Evolutionary conservation across 2,888 invertebrate species (phyloP), one percentile per base, ranked within the genome.

Genomic region (Odiellus spinosus): DNA sequence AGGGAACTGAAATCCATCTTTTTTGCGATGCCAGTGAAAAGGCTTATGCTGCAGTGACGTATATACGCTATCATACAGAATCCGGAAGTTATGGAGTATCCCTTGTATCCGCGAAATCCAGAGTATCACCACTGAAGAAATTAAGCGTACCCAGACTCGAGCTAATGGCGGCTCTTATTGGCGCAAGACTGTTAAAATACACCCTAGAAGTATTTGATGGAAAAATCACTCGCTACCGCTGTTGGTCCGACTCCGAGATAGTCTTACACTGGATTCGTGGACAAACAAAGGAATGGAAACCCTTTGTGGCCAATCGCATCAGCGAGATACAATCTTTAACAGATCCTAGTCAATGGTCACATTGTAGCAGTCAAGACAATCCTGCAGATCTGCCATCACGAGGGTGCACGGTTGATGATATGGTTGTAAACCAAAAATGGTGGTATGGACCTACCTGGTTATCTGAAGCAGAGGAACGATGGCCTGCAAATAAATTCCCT

Each of bases 241-340:
- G 26, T 8, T 26, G 35, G n/a, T 34, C 43, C 2, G 43, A 43
- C 5, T 43, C 43, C 2, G 17, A 4, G n/a, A 32, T 43, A 14
- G 43, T 32, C 2, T 26, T 14, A 4, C 15, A 17, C 10, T 44
- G 44, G 44, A 20, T 20, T 12, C n/a, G n/a, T 2, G 17, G 36
- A 15, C 14, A 21, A n/a, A 14, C 41, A 2, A 18, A 19, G 3
- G 35, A 18, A 14, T 43, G n/a, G 43, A 43, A 43, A 14, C n/a
- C 32, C 2, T 43, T 43, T 11, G 43, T 43, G 2, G 34, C 33
- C 8, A 44, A 44, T n/a, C 44, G 34, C 5, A 38, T 34, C 15
- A 20, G 12, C n/a, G 35, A 44, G 19, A 44, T 44, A n/a, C 35
- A 34, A 20, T 3, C 36, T 4, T 15, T 14, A 11, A 36, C 33